Base-by-base conservation (phyloP, 2,113 vertebrate genomes). In the Orientallactaga bullata region DNA sequence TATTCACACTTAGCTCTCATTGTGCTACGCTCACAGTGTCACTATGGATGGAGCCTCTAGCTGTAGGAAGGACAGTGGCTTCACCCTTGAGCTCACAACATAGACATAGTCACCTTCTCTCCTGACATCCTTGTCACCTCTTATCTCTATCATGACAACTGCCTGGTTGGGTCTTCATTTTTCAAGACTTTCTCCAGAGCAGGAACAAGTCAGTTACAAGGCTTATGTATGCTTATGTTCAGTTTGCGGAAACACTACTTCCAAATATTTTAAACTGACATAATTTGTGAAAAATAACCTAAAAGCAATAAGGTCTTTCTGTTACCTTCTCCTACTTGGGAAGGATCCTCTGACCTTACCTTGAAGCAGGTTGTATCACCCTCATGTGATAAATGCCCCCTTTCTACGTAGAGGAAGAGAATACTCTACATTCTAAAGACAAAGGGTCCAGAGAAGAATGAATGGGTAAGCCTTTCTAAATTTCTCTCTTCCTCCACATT, bases 1-100 rank as follows among this genome's bases (percentile, higher is more conserved):
- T 13, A 35, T 73, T 95, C 66, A 92, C 86, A 72, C 9, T 91
- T 47, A 60, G 47, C 58, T 83, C 39, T 80, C 51, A 88, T 32
- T 61, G 2, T 16, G 42, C 81, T 55, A 4, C 37, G 1, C 79
- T 69, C 13, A 13, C 26, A 7, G 63, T 30, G 18, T 85, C 73
- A 39, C 18, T 13, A 4, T 5, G 42, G 39, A 71, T n/a, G 60
- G 91, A 81, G 77, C 2, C 61, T 58, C 60, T 55, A 21, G 28
- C 72, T 51, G 5, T 39, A 35, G 60, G 88, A 37, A 85, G 65
- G 90, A 0, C 51, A 1, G 5, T 23, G 55, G 28, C 26, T 84
- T 55, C 55, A 66, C n/a, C 37, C 7, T 13, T 11, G 30, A 69
- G 61, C 66, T 92, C 15, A 18, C 32, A 18, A 76, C 42, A 23